These are phyloP conservation scores for Chelon auratus DNA, from an alignment of 2,797 vertebrate species.

Conservation along the genomic window DNA sequence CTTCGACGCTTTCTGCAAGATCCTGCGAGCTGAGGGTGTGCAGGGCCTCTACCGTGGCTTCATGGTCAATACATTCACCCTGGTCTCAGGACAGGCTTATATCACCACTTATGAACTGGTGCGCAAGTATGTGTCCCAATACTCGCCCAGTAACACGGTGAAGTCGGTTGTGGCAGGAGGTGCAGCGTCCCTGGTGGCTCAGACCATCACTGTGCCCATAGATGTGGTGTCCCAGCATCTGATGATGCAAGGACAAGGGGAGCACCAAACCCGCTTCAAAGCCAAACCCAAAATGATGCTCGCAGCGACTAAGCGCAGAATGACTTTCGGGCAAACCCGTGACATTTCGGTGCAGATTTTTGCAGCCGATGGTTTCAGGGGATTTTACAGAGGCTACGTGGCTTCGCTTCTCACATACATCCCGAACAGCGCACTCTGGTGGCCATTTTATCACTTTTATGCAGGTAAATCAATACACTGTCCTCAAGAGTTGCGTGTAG, in stretches of 20 bases:
- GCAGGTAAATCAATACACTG: slow-evolving; percentile 84
- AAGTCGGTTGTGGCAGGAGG: slow-evolving; percentile 95
- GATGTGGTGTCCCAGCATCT: slow-evolving; percentile 96
- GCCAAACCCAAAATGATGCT: slow-evolving; percentile 78
- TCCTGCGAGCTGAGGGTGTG: slow-evolving; percentile 89
- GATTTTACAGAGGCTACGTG: slow-evolving; percentile 96
- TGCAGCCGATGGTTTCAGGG: slow-evolving; percentile 89
- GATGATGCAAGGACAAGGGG: slow-evolving; percentile 96
- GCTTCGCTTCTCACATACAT: slow-evolving; percentile 97
- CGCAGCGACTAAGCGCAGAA: slow-evolving; percentile 54
- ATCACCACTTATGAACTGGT: slow-evolving; percentile 97
- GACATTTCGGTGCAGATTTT: slow-evolving; percentile 95
- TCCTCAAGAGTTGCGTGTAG: neutral
- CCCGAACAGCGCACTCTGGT: slow-evolving; percentile 98
- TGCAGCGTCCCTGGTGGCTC: slow-evolving; percentile 94
- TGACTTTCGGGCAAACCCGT: slow-evolving; percentile 90
- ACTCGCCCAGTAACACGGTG: slow-evolving; percentile 90
- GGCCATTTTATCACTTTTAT: slow-evolving; percentile 99
- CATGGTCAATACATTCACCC: slow-evolving; percentile 94
- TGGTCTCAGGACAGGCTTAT: slow-evolving; percentile 95
- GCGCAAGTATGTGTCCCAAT: slow-evolving; percentile 90
- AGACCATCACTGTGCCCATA: slow-evolving; percentile 97
- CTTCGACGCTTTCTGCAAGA: slow-evolving; percentile 93
- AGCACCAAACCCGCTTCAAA: slow-evolving; percentile 91
- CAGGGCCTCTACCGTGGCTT: slow-evolving; percentile 94